phyloP scores from a whole-genome alignment of 2,113 vertebrate species.

The Argyrosomus japonicus region DNA sequence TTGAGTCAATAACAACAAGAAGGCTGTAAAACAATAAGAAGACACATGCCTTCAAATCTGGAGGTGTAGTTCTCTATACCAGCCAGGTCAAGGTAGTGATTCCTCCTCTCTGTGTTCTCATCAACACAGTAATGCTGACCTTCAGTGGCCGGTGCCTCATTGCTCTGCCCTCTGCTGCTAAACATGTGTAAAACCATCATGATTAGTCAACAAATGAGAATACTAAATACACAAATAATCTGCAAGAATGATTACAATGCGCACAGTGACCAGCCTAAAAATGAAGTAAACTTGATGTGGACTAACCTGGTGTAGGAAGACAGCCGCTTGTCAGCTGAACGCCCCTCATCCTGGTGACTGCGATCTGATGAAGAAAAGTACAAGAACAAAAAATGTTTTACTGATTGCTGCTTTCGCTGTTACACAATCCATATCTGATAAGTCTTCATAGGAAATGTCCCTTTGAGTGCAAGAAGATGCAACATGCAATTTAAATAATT shows the following conservation, averaged over 20 bases:
- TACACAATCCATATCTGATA: not conserved
- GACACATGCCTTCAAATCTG: constrained; percentile 83
- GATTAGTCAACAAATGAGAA: constrained; percentile 1
- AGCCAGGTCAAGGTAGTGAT: constrained; percentile 90
- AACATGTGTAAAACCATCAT: not conserved
- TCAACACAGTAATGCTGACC: constrained; percentile 88
- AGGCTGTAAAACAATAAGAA: not conserved
- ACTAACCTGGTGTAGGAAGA: constrained; percentile 82
- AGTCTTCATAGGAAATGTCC: not conserved
- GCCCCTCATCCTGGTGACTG: constrained; percentile 79
- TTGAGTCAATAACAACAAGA: not conserved
- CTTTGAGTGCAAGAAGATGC: not conserved
- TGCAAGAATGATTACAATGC: not conserved
- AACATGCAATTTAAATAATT: not conserved
- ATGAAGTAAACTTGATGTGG: not conserved
- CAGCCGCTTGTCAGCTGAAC: constrained; percentile 77
- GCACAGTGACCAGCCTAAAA: not conserved
- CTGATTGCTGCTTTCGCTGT: not conserved
- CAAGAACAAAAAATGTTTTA: not conserved
- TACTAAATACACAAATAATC: not conserved
- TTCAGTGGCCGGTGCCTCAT: constrained; percentile 73
- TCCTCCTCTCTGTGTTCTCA: constrained; percentile 90
- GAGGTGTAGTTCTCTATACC: constrained; percentile 91
- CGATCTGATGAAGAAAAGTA: constrained; percentile 58
- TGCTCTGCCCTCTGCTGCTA: constrained; percentile 75